Conservation (phyloP, 2,797 vertebrate species). For the Lagodon rhomboides region DNA sequence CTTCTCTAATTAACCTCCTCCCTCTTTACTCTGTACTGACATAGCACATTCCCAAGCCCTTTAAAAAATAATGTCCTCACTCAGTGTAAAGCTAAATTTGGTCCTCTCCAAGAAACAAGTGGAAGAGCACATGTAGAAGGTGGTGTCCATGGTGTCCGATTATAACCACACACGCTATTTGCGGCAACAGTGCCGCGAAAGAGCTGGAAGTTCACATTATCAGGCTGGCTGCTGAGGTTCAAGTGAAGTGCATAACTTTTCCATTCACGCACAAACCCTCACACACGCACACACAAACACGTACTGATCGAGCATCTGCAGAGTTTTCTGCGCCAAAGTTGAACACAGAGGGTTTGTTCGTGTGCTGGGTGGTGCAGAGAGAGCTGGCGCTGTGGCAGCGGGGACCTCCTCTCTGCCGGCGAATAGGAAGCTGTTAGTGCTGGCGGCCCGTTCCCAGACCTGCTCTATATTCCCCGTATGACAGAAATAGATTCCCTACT, state of each 20-base stretch:
- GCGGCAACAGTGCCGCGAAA: neutral
- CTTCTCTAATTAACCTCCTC: neutral
- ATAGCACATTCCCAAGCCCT: neutral
- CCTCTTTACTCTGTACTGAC: no score
- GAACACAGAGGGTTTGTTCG: slow-evolving; percentile 61
- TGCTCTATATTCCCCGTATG: neutral
- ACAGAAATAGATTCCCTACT: slow-evolving; percentile 44
- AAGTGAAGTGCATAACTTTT: slow-evolving; percentile 26
- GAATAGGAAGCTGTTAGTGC: slow-evolving; percentile 53
- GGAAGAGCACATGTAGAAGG: no score
- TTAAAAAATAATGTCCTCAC: neutral
- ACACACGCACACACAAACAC: slow-evolving; percentile 2
- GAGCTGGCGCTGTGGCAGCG: slow-evolving; percentile 13
- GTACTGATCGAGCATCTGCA: slow-evolving; percentile 12
- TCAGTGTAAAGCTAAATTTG: neutral
- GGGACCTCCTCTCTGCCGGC: slow-evolving; percentile 44
- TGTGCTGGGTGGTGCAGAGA: slow-evolving; percentile 31
- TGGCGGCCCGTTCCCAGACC: slow-evolving; percentile 19
- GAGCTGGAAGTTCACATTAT: slow-evolving; percentile 21
- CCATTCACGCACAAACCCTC: neutral
- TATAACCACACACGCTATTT: slow-evolving; percentile 8
- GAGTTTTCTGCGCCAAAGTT: slow-evolving; percentile 29
- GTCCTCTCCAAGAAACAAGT: neutral
- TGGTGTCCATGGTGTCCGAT: slow-evolving; percentile 1
- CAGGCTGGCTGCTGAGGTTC: slow-evolving; percentile 22